Conservation (phyloP, 2,888 invertebrate genomes). For the Lysandra bellargus region DNA sequence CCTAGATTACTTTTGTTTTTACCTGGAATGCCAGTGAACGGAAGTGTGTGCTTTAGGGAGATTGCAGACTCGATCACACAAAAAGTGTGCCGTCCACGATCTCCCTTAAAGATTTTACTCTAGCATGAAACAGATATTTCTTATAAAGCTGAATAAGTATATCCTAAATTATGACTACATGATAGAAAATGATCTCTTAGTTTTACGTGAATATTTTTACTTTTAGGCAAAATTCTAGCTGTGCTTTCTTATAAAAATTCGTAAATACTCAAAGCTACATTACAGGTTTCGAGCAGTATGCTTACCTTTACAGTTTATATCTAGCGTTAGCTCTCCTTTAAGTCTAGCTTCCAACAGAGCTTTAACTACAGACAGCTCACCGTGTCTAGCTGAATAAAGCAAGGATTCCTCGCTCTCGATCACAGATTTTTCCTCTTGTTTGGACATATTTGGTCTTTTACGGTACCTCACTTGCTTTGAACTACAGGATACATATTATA, state of each 20-base stretch:
- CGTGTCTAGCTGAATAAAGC: slow-evolving; percentile 82
- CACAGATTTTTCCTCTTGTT: slow-evolving; percentile 51
- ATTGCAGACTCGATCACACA: no score
- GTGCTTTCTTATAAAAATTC: no score
- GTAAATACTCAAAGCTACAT: not conserved
- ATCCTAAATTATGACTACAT: no score
- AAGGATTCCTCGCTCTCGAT: slow-evolving; percentile 80
- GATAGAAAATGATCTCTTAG: no score
- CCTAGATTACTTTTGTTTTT: slow-evolving; percentile 83
- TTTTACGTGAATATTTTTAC: no score
- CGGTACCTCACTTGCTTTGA: not conserved
- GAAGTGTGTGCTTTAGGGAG: not conserved
- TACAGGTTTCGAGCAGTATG: not conserved
- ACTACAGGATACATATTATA: not conserved
- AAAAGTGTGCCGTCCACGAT: no score
- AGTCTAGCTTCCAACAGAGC: slow-evolving; percentile 74
- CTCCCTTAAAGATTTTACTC: not conserved
- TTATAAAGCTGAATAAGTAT: not conserved
- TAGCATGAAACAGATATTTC: not conserved
- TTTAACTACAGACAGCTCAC: slow-evolving; percentile 78
- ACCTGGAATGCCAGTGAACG: slow-evolving; percentile 58
- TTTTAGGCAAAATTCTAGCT: not conserved
- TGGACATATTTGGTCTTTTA: slow-evolving; percentile 48
- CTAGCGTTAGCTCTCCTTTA: slow-evolving; percentile 76
- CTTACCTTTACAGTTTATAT: slow-evolving; percentile 84